phyloP scores from a whole-genome alignment of 2,888 invertebrate genomes.

The Lamproptera curius region DNA sequence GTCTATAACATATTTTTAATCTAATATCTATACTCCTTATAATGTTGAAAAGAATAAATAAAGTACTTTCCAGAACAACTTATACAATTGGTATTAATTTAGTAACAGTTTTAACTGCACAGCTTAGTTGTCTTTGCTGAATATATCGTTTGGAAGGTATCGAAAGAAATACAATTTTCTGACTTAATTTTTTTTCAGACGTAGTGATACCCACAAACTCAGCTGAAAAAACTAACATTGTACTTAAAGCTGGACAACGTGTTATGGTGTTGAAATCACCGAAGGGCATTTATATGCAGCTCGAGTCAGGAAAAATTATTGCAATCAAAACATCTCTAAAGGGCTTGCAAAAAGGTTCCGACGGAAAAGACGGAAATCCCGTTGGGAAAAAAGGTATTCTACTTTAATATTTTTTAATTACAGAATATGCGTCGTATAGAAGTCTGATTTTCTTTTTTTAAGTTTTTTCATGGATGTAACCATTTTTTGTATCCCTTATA shows the following conservation, averaged over 20 bases:
- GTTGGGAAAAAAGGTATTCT: conserved; percentile 63
- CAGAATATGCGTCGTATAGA: background rate
- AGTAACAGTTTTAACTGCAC: no score
- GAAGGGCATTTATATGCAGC: conserved; percentile 96
- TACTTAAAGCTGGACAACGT: conserved; percentile 94
- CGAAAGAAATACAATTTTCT: no score
- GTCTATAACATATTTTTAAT: no score
- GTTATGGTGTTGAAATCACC: conserved; percentile 96
- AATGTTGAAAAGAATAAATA: no score
- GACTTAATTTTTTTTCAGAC: conserved; percentile 64
- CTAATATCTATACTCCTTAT: no score
- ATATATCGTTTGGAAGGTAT: no score
- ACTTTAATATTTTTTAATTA: background rate
- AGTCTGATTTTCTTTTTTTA: no score
- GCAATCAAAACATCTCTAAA: conserved; percentile 91
- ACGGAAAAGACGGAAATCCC: conserved; percentile 53
- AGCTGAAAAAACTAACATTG: conserved; percentile 92
- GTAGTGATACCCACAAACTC: conserved; percentile 96
- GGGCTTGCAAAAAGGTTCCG: conserved; percentile 67
- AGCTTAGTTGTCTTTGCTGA: no score
- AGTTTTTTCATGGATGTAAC: background rate
- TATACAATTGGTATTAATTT: no score
- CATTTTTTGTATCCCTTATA: no score
- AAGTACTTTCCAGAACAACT: no score
- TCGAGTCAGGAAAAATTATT: conserved; percentile 96